phyloP scores from a whole-genome alignment of 2,113 vertebrate species.

The Phylloscopus trochiloides region DNA sequence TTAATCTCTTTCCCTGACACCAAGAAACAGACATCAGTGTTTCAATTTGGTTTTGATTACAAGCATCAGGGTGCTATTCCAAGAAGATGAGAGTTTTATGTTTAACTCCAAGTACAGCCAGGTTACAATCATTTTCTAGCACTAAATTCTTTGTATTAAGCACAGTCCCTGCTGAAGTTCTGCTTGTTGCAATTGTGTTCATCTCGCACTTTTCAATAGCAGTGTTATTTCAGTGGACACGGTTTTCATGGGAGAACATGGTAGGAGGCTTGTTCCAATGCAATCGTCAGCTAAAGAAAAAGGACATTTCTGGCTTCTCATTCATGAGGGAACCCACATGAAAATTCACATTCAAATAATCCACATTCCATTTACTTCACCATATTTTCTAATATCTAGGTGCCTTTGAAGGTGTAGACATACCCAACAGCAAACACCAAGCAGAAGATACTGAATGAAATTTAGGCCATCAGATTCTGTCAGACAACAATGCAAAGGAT shows the following conservation, averaged over 20 bases:
- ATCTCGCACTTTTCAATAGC: not conserved
- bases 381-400: not conserved
- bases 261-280: not conserved
- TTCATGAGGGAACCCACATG: not conserved
- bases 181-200: not conserved
- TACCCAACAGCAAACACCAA: not conserved
- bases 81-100: not conserved
- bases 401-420: not conserved
- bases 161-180: not conserved
- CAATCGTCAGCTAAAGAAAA: not conserved
- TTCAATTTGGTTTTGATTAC: conserved; percentile 23
- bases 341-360: not conserved
- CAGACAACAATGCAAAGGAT: not conserved
- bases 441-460: not conserved
- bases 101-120: not conserved
- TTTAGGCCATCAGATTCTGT: not conserved
- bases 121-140: not conserved
- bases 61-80: not conserved
- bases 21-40: not conserved
- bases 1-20: conserved; percentile 6
- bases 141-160: not conserved
- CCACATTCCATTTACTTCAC: not conserved
- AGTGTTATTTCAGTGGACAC: not conserved
- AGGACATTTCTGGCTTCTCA: not conserved
- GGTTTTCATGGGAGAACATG: not conserved